phyloP scores from a whole-genome alignment of 2,797 vertebrate species.

The Acanthurus leucopareius region DNA sequence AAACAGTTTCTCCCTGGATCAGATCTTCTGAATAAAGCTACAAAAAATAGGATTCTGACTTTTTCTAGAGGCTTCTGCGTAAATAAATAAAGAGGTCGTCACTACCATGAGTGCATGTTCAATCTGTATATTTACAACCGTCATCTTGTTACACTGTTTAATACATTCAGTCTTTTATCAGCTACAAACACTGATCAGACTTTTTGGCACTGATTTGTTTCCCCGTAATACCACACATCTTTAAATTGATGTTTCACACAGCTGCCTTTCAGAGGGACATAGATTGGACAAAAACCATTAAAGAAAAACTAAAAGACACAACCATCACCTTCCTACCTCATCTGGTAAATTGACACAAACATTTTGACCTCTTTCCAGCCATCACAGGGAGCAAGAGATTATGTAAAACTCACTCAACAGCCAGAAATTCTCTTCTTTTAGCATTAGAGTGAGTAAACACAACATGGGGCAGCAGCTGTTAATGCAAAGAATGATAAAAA shows the following conservation, averaged over 20 bases:
- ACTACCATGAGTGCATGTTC: constrained; percentile 41
- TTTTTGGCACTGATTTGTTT: constrained; percentile 65
- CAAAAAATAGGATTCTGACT: constrained; percentile 48
- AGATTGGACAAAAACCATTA: not conserved
- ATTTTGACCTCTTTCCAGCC: constrained; percentile 22
- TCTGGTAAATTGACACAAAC: not conserved
- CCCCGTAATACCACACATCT: constrained; percentile 21
- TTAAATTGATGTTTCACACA: constrained; percentile 37
- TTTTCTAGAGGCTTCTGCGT: not conserved
- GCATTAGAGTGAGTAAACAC: not conserved
- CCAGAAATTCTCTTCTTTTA: constrained; percentile 9
- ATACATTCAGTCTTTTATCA: constrained; percentile 66
- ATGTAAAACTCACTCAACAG: not conserved
- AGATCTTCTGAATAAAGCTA: constrained; percentile 15
- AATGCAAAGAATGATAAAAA: not conserved
- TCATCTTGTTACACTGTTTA: constrained; percentile 15
- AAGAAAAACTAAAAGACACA: constrained; percentile 8
- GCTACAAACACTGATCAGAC: constrained; percentile 24
- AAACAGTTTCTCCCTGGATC: not conserved
- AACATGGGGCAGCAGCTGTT: constrained; percentile 4
- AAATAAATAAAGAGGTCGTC: constrained; percentile 43
- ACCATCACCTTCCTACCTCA: not conserved
- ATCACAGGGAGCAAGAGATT: constrained; percentile 16
- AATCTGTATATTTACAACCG: constrained; percentile 54
- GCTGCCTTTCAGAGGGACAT: constrained; percentile 34